phyloP scores from a whole-genome alignment of 2,888 invertebrate genomes.

The Drosophila phalerata region DNA sequence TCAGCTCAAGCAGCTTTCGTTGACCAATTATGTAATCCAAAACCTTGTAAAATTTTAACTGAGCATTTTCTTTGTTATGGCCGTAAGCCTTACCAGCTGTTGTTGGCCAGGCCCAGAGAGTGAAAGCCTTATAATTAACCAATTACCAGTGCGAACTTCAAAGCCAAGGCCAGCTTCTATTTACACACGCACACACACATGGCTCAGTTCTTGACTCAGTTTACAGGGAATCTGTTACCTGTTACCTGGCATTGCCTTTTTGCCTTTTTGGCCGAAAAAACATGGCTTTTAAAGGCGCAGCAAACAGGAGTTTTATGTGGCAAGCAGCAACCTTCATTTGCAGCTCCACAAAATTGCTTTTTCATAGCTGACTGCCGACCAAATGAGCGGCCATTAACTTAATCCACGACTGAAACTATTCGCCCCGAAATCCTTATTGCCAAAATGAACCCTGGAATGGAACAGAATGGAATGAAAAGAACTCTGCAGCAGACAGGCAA shows the following conservation, averaged over 20 bases:
- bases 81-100: constrained; percentile 10
- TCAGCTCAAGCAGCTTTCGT: constrained; percentile 5
- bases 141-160: constrained; percentile 69
- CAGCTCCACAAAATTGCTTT: constrained; percentile 63
- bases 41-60: constrained; percentile 19
- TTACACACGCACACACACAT: background rate
- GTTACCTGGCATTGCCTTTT: constrained; percentile 17
- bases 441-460: constrained; percentile 4
- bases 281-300: constrained; percentile 16
- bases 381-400: constrained; percentile 71
- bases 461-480: background rate
- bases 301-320: constrained; percentile 11
- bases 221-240: constrained; percentile 25
- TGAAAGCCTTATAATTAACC: constrained; percentile 73
- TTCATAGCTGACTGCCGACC: constrained; percentile 70
- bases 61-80: constrained; percentile 21
- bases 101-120: background rate
- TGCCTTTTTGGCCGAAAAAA: constrained; percentile 7
- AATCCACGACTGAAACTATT: constrained; percentile 45
- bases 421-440: constrained; percentile 1
- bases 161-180: constrained; percentile 42
- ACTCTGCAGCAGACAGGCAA: constrained; percentile 18
- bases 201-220: constrained; percentile 7
- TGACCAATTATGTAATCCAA: constrained; percentile 41
- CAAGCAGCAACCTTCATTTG: constrained; percentile 47